Evolutionary conservation across 2,888 invertebrate genomes (phyloP), one percentile per base, ranked within the genome.

Genomic region (Chloroclystis v-ata): DNA sequence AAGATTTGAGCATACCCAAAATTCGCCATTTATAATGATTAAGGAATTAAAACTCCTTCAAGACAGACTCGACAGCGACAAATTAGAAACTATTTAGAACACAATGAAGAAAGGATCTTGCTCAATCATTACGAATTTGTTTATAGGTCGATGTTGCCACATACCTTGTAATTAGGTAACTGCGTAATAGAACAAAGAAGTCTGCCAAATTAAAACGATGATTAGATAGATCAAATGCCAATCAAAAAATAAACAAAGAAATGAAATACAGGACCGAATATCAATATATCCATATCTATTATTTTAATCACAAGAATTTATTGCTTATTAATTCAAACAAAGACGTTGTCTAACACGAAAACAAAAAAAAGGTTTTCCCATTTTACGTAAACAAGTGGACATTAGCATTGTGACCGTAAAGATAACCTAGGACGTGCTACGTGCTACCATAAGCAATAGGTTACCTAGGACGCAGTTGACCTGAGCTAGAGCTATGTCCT

Each of bases 401-500:
- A 26, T n/a, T n/a, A n/a, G n/a, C n/a, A n/a, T n/a, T n/a, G n/a
- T n/a, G n/a, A n/a, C 7, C 7, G 9, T 6, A 2, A 26, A 2
- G 7, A 8, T 6, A 26, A 9, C 26, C 9, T 8, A 26, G 26
- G 26, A 26, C 7, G 26, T 26, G 26, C 7, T 26, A 26, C n/a
- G 26, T 26, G 26, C 9, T 26, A 6, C 9, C 26, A 26, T 35
- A 24, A 7, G 5, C 7, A 20, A 20, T 24, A 20, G 11, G 10
- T 5, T 10, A 20, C 26, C 28, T 37, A 30, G 41, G 28, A 29
- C 37, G 16, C 16, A n/a, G 40, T 49, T 65, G 75, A 77, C 76
- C 75, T 75, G 61, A 47, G 54, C 61, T n/a, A n/a, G n/a, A n/a
- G 65, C 65, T 68, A 67, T 64, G 69, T 69, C 72, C 69, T 56